Conservation (phyloP, 35 echinoderm and acorn worm genomes). For the Strongylocentrotus purpuratus region DNA sequence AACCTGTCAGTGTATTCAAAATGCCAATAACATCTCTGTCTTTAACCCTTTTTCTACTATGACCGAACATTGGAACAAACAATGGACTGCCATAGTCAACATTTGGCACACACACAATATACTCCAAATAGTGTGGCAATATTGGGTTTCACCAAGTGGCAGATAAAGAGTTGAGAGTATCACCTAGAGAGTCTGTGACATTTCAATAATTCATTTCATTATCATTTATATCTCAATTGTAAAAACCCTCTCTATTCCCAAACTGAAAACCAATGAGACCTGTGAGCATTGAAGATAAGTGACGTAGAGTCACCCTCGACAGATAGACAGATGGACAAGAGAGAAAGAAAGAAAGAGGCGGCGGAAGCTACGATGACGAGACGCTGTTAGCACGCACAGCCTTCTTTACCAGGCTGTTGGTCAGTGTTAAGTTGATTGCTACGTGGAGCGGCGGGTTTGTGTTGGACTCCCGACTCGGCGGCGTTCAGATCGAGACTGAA, state of each 20-base stretch:
- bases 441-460: conserved; percentile 92
- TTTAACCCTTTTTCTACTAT: background rate
- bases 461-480: conserved; percentile 98
- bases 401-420: conserved; percentile 83
- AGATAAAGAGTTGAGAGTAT: background rate
- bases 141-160: too few species aligned
- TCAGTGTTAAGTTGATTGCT: conserved; percentile 89
- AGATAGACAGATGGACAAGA: conserved; percentile 25
- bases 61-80: too few species aligned
- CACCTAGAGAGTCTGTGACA: background rate
- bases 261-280: background rate
- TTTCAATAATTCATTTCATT: background rate
- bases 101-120: too few species aligned
- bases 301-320: background rate
- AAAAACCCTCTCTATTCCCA: background rate
- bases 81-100: too few species aligned
- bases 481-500: conserved; percentile 97
- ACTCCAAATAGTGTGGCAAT: too few species aligned
- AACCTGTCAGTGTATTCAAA: background rate
- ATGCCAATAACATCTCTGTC: background rate
- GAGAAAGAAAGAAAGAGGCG: conserved; percentile 45
- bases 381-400: conserved; percentile 86
- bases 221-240: background rate
- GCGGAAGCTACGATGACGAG: conserved; percentile 7
- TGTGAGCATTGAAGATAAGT: background rate